A percentile compares a stretch with the other conserved stretches of the same genome.
Evolutionary conservation across 2,797 vertebrate species (phyloP).

Genomic region (Synanceia verrucosa): DNA sequence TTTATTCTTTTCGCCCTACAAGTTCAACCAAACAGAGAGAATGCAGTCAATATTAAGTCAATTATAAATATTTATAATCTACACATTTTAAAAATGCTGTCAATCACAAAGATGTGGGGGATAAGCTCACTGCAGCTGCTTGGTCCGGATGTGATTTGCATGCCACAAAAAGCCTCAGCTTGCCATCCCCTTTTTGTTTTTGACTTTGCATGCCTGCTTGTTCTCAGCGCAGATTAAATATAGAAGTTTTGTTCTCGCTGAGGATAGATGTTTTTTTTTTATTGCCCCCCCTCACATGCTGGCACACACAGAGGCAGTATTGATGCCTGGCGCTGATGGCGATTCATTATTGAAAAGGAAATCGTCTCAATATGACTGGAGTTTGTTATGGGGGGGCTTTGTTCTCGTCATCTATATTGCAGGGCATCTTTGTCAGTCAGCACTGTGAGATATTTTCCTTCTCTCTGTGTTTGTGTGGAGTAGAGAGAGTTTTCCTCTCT

Average conservation of each 20-base stretch:
- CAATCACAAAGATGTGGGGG: slow-evolving; percentile 82
- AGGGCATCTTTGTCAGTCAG: slow-evolving; percentile 83
- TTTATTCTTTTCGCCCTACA: slow-evolving; percentile 54
- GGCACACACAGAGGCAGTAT: slow-evolving; percentile 65
- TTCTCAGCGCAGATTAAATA: slow-evolving; percentile 86
- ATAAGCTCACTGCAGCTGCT: slow-evolving; percentile 78
- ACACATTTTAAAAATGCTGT: slow-evolving; percentile 84
- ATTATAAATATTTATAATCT: slow-evolving; percentile 90
- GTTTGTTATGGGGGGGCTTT: slow-evolving; percentile 84
- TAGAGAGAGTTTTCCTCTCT: slow-evolving; percentile 61
- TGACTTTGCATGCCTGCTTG: slow-evolving; percentile 81
- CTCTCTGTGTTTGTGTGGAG: slow-evolving; percentile 70
- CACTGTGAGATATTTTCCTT: slow-evolving; percentile 71
- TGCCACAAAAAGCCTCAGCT: slow-evolving; percentile 80
- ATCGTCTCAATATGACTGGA: slow-evolving; percentile 82
- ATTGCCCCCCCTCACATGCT: slow-evolving; percentile 30
- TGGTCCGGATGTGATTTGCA: slow-evolving; percentile 83
- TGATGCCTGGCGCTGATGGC: slow-evolving; percentile 82
- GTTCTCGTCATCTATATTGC: slow-evolving; percentile 86
- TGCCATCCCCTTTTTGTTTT: slow-evolving; percentile 82
- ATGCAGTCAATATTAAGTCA: slow-evolving; percentile 85
- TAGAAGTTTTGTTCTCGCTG: slow-evolving; percentile 86
- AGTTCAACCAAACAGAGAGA: slow-evolving; percentile 82
- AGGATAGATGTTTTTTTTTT: slow-evolving; percentile 74
- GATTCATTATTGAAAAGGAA: slow-evolving; percentile 87